Conservation (phyloP, 2,113 vertebrate genomes). For the Microcebus tavaratra region DNA sequence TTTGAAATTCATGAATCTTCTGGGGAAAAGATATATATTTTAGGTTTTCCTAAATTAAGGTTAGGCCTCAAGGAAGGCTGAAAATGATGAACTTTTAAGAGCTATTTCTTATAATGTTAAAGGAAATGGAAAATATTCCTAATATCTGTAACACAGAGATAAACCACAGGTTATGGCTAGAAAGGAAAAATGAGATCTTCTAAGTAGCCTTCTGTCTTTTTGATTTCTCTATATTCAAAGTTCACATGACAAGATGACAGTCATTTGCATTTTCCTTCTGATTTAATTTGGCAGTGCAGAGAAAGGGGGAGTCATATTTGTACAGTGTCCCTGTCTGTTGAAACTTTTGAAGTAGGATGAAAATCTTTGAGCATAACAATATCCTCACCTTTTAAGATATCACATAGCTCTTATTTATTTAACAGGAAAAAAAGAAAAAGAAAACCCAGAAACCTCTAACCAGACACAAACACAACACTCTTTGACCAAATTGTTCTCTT, state of each 20-base stretch:
- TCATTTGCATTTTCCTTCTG: background rate
- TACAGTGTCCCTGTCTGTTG: background rate
- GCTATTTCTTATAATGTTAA: background rate
- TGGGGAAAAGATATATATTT: background rate
- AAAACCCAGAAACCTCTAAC: background rate
- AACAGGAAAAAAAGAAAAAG: background rate
- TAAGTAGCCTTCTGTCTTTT: background rate
- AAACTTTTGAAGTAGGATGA: constrained; percentile 29
- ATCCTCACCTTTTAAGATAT: constrained; percentile 33
- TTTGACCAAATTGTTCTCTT: background rate
- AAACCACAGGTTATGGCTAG: background rate
- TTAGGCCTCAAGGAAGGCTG: background rate
- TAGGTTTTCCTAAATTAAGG: constrained; percentile 14
- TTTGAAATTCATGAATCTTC: background rate
- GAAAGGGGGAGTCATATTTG: background rate
- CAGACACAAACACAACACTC: background rate
- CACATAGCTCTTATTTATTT: constrained; percentile 29
- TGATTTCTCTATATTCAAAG: background rate
- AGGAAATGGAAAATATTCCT: background rate
- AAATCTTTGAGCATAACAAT: background rate
- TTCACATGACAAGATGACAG: background rate
- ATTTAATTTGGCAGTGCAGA: background rate
- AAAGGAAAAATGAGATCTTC: background rate
- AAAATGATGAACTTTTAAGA: background rate
- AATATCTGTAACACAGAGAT: background rate